Conservation (phyloP, 2,797 vertebrate species). For the Liparis tanakae region DNA sequence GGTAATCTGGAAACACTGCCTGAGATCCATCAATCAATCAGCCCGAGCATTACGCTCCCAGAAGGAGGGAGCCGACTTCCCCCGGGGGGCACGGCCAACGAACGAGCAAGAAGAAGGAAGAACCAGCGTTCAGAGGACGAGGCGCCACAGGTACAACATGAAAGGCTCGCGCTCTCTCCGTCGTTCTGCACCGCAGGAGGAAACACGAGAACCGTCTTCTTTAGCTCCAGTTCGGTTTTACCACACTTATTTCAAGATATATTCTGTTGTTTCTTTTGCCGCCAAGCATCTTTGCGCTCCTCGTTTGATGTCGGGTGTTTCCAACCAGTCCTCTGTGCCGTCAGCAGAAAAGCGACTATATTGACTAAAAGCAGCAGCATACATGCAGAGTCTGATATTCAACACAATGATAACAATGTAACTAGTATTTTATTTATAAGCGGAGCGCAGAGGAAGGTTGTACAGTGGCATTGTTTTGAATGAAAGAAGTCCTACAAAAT, state of each 20-base stretch:
- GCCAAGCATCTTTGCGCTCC: neutral
- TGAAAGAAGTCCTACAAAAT: neutral
- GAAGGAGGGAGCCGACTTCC: conserved; percentile 1
- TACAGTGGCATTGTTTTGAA: neutral
- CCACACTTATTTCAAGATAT: neutral
- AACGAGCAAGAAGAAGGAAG: conserved; percentile 12
- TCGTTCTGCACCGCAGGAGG: conserved; percentile 16
- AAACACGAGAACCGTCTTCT: conserved; percentile 22
- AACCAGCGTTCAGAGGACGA: conserved; percentile 18
- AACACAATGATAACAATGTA: neutral
- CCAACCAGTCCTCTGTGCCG: neutral
- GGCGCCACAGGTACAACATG: conserved; percentile 1
- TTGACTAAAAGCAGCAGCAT: neutral
- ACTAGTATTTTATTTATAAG: neutral
- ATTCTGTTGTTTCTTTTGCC: too few species aligned
- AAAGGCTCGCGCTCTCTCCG: conserved; percentile 16
- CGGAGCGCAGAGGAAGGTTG: neutral
- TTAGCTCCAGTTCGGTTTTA: conserved; percentile 5
- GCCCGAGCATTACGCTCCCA: neutral
- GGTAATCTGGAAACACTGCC: neutral
- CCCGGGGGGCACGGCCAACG: neutral
- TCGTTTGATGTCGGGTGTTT: neutral
- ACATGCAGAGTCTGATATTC: neutral
- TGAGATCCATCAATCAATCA: neutral
- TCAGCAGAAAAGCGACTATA: neutral